These are phyloP conservation scores for Rhinopithecus roxellana DNA, from an alignment of 2,113 vertebrate genomes.

Conservation along the genomic window DNA sequence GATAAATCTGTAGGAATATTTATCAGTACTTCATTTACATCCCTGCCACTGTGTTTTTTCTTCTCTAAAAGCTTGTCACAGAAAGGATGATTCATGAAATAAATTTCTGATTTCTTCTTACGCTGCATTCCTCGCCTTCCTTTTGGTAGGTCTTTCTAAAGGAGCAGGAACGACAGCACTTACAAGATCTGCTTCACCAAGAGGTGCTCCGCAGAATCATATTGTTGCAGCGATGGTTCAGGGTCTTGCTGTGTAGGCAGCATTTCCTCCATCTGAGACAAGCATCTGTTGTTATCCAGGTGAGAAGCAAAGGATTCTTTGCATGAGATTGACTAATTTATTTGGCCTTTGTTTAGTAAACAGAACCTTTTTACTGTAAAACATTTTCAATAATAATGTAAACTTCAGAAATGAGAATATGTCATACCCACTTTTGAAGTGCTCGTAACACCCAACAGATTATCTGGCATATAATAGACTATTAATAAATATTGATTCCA, in stretches of 20 bases:
- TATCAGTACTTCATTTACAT: constrained; percentile 26
- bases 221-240: constrained; percentile 90
- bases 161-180: constrained; percentile 90
- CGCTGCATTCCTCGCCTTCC: background rate
- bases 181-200: constrained; percentile 92
- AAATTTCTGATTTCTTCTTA: background rate
- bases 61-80: constrained; percentile 23
- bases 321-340: background rate
- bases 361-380: constrained; percentile 36
- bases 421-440: background rate
- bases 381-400: constrained; percentile 38
- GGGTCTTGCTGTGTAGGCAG: constrained; percentile 89
- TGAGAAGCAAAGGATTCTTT: constrained; percentile 68
- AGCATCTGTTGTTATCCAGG: constrained; percentile 91
- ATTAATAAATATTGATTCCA: background rate
- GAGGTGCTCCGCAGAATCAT: constrained; percentile 92
- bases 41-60: background rate
- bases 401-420: constrained; percentile 16
- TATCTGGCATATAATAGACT: background rate
- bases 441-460: background rate
- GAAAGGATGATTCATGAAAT: constrained; percentile 1
- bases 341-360: constrained; percentile 33
- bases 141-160: constrained; percentile 92
- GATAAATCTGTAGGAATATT: background rate
- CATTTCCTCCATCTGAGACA: constrained; percentile 90